Base-by-base conservation (phyloP, 2,888 invertebrate genomes). In the Scaptomyza cyrtandrae region DNA sequence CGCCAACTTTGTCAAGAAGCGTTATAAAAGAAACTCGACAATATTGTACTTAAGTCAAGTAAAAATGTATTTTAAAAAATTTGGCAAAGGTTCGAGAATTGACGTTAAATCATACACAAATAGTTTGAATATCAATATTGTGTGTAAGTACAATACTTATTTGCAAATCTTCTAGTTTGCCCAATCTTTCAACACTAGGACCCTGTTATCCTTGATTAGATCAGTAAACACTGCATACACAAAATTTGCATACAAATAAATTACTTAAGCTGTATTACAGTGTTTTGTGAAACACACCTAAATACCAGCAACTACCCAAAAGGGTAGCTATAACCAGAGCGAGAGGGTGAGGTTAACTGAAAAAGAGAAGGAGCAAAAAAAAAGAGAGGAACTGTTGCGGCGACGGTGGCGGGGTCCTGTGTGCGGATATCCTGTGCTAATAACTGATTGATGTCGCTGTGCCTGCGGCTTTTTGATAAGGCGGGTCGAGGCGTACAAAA, bases 391-490 rank as follows among this genome's bases (percentile, higher is more conserved):
- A 41, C n/a, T 10, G 13, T 14, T 53, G 39, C 31, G 33, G 33
- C 2, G 37, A 5, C 13, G 33, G 29, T 9, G 29, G 39, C 14
- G 14, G 14, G 41, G 41, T 41, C 9, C 24, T n/a, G 16, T 33
- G 43, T 24, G 31, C 35, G 57, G 39, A 59, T 68, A 62, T 73
- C 67, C 81, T 68, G 55, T 59, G 65, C 68, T 84, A 84, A 80
- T 86, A 82, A 86, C 81, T 76, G 81, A 80, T 80, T 80, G 82
- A 84, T 81, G 82, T 80, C 72, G 59, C 57, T 50, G 24, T 1
- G 35, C 33, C n/a, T 6, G 49, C 45, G 44, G 16, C n/a, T 29
- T 43, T 50, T 37, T 10, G 37, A 2, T 24, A 24, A 24, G 24
- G 24, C 6, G 33, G 10, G 24, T 19, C 5, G 13, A 14, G 14